Evolutionary conservation across 2,888 invertebrate species (phyloP), one percentile per base, ranked within the genome.

Genomic region (Agonum fuliginosum): DNA sequence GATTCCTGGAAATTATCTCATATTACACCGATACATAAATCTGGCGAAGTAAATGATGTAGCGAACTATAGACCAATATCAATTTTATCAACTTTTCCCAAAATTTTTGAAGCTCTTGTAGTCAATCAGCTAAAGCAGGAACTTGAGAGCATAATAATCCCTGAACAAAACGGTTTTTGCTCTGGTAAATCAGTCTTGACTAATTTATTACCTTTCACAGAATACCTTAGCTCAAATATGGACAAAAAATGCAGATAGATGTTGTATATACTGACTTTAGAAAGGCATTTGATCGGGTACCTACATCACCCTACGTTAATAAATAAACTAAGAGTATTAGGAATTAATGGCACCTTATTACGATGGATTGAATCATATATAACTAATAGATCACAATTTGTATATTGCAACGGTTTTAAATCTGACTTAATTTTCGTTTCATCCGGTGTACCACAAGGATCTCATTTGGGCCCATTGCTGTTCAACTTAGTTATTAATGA

Each of bases 241-340:
- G 67, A 78, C 22, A 37, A 27, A 6, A 48, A 41, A 46, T 24
- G n/a, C 80, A 81, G 65, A 78, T 79, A 17, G 80, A 80, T 58
- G 75, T 79, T 2, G 41, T 81, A 51, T 81, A 80, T 14, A 76
- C 74, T 10, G 81, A 81, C 46, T 74, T 81, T 48, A 24, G 73
- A 30, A 80, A 81, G 43, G 79, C 79, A 1, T 81, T 81, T 77
- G 80, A 81, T 78, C 79, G 78, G 54, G 80, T n/a, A n/a, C n/a
- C n/a, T 81, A 12, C 75, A 78, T 75, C 80, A 80, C 27, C 27
- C 41, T 8, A 30, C 80, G 12, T 69, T 81, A 5, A 27, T 80
- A 6, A 8, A 62, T 20, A 80, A 80, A 58, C 75, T 81, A n/a
- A n/a, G 30, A 20, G 30, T 37, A 17, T 78, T 77, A 62, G 80